Evolutionary conservation across 2,113 vertebrate species (phyloP).

Genomic region (Thinocorus orbignyianus): DNA sequence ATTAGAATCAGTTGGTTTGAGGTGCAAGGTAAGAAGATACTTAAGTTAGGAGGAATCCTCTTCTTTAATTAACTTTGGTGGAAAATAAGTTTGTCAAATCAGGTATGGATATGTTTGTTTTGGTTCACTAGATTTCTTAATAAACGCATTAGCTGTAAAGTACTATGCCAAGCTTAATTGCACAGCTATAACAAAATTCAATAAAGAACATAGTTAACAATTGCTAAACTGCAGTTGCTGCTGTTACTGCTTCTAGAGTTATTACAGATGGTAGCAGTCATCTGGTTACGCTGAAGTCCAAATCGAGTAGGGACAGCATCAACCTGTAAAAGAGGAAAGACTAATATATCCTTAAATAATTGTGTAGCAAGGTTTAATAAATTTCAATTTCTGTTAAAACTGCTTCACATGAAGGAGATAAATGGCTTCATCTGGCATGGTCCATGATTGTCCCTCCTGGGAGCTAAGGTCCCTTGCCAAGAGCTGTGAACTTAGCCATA

Average conservation of each 20-base stretch:
- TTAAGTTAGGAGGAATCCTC: conserved; percentile 25
- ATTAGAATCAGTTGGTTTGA: not conserved
- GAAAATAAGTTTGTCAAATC: conserved; percentile 16
- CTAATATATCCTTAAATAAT: not conserved
- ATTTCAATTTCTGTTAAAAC: not conserved
- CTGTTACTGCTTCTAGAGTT: not conserved
- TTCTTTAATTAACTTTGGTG: conserved; percentile 39
- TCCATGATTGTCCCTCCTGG: not conserved
- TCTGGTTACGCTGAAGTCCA: not conserved
- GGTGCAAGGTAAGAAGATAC: not conserved
- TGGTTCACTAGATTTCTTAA: conserved; percentile 40
- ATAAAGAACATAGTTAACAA: conserved; percentile 35
- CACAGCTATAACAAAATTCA: conserved; percentile 32
- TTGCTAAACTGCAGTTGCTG: conserved; percentile 1
- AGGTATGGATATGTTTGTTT: conserved; percentile 3
- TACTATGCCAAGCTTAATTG: conserved; percentile 34
- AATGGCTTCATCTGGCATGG: not conserved
- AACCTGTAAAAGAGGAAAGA: not conserved
- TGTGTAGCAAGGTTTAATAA: not conserved
- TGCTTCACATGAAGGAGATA: not conserved
- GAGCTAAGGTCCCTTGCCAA: fast-evolving
- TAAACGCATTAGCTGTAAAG: conserved; percentile 15
- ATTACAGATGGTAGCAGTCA: not conserved
- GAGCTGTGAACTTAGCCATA: not conserved
- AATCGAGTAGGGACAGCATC: not conserved